These are phyloP conservation scores for Brachypodius melanocephalos DNA, from an alignment of 2,113 vertebrate species.

Conservation along the genomic window DNA sequence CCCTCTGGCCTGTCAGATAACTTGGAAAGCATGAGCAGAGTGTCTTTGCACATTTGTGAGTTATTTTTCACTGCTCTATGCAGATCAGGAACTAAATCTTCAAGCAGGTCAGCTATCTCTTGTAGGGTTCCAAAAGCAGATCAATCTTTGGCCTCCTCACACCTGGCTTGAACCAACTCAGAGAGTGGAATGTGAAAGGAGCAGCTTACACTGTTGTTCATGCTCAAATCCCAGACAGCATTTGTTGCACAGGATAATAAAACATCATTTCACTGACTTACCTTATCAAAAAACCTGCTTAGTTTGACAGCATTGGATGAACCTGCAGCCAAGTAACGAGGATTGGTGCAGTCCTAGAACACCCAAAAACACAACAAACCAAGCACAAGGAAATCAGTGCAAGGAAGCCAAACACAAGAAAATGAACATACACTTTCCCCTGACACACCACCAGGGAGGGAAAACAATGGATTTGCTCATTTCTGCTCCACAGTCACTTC, in stretches of 20 bases:
- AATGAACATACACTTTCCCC: background rate
- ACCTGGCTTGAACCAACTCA: background rate
- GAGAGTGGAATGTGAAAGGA: background rate
- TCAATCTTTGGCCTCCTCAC: background rate
- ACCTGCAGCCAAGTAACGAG: slow-evolving; percentile 89
- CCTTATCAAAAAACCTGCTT: slow-evolving; percentile 98
- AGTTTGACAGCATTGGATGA: slow-evolving; percentile 97
- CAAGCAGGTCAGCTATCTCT: background rate
- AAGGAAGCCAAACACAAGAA: background rate
- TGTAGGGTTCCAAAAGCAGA: background rate
- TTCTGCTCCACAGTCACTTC: background rate
- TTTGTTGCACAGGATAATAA: background rate
- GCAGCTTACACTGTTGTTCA: background rate
- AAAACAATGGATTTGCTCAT: background rate
- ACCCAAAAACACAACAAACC: background rate
- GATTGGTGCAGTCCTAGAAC: slow-evolving; percentile 91
- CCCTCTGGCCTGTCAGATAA: background rate
- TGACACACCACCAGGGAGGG: background rate
- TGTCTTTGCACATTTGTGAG: background rate
- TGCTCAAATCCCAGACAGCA: background rate
- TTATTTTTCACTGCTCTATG: background rate
- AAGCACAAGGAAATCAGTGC: background rate
- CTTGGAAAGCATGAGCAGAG: background rate
- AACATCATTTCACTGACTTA: slow-evolving; percentile 64
- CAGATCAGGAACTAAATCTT: background rate